These are phyloP conservation scores for Champsocephalus esox DNA, from an alignment of 2,797 vertebrate species.

Conservation along the genomic window DNA sequence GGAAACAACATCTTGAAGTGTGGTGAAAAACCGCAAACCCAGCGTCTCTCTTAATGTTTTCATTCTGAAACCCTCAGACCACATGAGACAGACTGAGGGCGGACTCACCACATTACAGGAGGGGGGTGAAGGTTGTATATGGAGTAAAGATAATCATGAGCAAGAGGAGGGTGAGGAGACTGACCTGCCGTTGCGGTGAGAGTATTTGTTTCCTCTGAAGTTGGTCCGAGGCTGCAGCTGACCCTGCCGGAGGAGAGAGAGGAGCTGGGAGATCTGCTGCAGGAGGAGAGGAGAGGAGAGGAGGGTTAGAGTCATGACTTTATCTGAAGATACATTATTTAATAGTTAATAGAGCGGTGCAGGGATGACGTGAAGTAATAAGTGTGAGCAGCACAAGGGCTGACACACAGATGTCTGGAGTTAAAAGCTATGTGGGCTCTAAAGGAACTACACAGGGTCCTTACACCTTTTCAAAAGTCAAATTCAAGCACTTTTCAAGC, in stretches of 20 bases:
- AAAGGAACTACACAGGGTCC: too few species aligned
- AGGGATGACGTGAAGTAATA: too few species aligned
- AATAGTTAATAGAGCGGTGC: neutral
- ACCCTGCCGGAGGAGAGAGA: constrained; percentile 94
- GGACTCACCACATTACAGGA: neutral
- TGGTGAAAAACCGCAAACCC: neutral
- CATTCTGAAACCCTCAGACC: constrained; percentile 14
- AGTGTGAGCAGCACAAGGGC: too few species aligned
- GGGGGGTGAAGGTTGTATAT: neutral
- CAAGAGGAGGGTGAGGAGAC: constrained; percentile 22
- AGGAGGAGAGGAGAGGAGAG: constrained; percentile 74
- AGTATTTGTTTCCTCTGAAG: constrained; percentile 97
- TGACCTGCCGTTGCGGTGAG: constrained; percentile 87
- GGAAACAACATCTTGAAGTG: neutral
- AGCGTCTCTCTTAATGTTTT: neutral
- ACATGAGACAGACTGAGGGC: constrained; percentile 17
- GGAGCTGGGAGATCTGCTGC: constrained; percentile 98
- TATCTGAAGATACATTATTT: neutral
- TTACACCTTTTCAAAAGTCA: too few species aligned
- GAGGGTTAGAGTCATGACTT: neutral
- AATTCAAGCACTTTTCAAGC: too few species aligned
- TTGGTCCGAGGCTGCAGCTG: constrained; percentile 96
- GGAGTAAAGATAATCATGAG: neutral
- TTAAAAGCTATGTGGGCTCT: too few species aligned
- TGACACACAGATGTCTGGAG: too few species aligned